Conservation (phyloP, 2,113 vertebrate genomes). For the Lepisosteus oculatus region DNA sequence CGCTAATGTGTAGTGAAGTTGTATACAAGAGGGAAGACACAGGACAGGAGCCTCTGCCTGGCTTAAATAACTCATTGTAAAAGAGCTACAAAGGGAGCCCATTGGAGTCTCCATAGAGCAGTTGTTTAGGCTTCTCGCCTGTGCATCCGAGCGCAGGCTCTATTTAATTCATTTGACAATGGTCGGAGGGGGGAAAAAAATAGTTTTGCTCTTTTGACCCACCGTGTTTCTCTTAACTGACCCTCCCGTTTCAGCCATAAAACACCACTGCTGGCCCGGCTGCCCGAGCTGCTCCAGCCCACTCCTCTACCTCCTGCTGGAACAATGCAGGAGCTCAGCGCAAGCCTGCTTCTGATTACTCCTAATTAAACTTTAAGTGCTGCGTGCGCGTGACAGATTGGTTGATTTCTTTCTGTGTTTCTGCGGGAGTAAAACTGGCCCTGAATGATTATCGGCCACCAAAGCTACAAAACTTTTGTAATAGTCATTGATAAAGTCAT, state of each 20-base stretch:
- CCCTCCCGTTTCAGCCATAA: constrained; percentile 35
- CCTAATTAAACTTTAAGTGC: not conserved
- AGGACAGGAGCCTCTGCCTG: constrained; percentile 44
- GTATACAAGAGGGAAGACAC: constrained; percentile 42
- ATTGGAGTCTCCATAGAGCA: constrained; percentile 60
- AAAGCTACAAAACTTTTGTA: no score
- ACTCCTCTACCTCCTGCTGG: not conserved
- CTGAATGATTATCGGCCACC: not conserved
- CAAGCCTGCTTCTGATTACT: not conserved
- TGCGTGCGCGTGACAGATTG: constrained; percentile 1
- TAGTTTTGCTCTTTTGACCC: constrained; percentile 73
- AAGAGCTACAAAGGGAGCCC: constrained; percentile 57
- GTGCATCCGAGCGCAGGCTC: constrained; percentile 57
- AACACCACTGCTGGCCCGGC: constrained; percentile 10
- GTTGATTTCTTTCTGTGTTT: constrained; percentile 3
- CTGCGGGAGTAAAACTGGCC: not conserved
- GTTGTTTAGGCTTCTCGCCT: constrained; percentile 60
- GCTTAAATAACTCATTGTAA: constrained; percentile 72
- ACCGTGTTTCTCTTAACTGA: constrained; percentile 51
- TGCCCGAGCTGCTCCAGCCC: not conserved
- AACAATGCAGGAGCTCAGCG: not conserved
- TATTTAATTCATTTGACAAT: constrained; percentile 55
- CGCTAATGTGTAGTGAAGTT: constrained; percentile 59
- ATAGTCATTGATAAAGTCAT: no score
- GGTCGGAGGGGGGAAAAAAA: constrained; percentile 35